Evolutionary conservation across 1,140 invertebrate species (phyloP), one percentile per base, ranked within the genome.

Genomic region (Aplysia californica): DNA sequence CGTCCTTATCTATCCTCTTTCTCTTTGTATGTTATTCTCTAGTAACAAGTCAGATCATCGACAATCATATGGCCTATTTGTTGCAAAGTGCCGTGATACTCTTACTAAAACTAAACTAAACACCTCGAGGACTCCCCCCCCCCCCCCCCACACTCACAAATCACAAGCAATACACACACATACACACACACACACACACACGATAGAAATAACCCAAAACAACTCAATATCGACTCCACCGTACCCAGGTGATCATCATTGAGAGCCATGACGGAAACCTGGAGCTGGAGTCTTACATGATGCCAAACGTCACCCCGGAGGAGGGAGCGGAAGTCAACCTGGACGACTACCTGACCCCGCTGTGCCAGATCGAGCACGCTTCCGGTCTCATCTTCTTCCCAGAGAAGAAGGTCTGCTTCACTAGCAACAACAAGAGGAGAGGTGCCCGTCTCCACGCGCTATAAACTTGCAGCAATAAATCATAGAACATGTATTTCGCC

Each of bases 251-350:
- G 29, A 69, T 88, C 44, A 65, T 87, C 33, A 85, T 84, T 61
- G 87, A 88, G 75, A 84, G 77, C 39, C 65, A 82, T n/a, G 75
- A 78, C 31, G 84, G 84, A n/a, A 80, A 93, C 20, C 92, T 96
- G 39, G 95, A 97, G 85, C 93, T 99, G 92, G 96, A 98, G 91
- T 92, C 95, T n/a, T 99, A 96, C 90, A 93, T 98, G 0, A 95
- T 99, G 94, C 97, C 97, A 41, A 99, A 99, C 91, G 3, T 20
- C 29, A 72, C 59, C 31, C 56, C 56, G 5, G 70, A 75, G 21
- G 72, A 75, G 6, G 61, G 59, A 0, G 61, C 64, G 26, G 72
- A 75, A n/a, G 39, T 55, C 29, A 66, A 65, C 1, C 61, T 75
- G 61, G 72, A 75, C 35, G 61, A 75, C 6, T 75, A 33, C 39